These are phyloP conservation scores for Seladonia tumulorum DNA, from an alignment of 2,888 invertebrate species.

Conservation along the genomic window DNA sequence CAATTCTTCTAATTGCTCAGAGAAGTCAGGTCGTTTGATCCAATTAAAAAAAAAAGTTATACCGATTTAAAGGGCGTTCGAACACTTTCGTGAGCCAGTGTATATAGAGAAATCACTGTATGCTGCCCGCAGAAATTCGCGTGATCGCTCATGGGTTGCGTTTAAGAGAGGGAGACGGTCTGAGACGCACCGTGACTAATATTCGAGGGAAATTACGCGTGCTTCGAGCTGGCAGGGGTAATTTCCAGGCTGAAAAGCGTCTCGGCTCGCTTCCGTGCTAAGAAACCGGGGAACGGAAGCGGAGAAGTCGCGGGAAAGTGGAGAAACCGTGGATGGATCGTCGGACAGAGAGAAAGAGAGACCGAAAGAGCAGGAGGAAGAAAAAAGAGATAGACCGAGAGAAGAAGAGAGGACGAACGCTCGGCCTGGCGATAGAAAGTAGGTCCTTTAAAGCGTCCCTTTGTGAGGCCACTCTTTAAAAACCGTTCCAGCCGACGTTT, in stretches of 20 bases:
- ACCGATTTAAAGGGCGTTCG: too few relatives aligned
- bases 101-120: too few relatives aligned
- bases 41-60: too few relatives aligned
- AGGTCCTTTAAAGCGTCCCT: slow-evolving; percentile 68
- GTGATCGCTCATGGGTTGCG: not conserved
- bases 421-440: slow-evolving; percentile 63
- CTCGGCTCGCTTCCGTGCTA: slow-evolving; percentile 44
- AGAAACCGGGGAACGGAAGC: slow-evolving; percentile 41
- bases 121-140: not conserved
- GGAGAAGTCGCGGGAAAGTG: slow-evolving; percentile 1
- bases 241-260: slow-evolving; percentile 53
- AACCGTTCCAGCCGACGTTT: slow-evolving; percentile 52
- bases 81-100: too few relatives aligned
- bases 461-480: slow-evolving; percentile 46
- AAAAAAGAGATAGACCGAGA: not conserved
- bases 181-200: slow-evolving; percentile 39
- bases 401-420: slow-evolving; percentile 24
- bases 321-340: not conserved
- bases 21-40: too few relatives aligned
- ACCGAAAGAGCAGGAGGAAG: not conserved
- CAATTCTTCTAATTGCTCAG: too few relatives aligned
- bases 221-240: slow-evolving; percentile 19
- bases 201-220: slow-evolving; percentile 56
- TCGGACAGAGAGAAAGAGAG: not conserved
- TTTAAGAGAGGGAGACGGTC: not conserved